phyloP scores from a whole-genome alignment of 1,140 invertebrate genomes.

The Macrobrachium rosenbergii region DNA sequence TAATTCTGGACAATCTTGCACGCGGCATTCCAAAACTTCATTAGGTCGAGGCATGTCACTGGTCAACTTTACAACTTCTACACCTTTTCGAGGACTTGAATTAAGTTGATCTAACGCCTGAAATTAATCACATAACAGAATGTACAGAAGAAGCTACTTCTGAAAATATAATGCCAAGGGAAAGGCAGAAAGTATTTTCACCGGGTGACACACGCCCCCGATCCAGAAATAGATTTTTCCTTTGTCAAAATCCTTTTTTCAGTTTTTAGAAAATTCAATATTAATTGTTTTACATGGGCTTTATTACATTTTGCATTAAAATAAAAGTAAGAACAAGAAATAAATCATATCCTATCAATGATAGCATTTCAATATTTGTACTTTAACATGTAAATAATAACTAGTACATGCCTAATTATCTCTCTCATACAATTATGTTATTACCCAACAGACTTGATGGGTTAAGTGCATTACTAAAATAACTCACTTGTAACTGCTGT shows the following conservation, averaged over 20 bases:
- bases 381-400: neutral
- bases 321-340: too few relatives aligned
- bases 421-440: neutral
- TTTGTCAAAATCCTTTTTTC: too few relatives aligned
- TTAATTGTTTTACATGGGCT: too few relatives aligned
- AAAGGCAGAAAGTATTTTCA: too few relatives aligned
- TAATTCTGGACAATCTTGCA: conserved; percentile 49
- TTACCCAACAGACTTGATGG: neutral
- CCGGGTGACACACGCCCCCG: too few relatives aligned
- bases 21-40: conserved; percentile 47
- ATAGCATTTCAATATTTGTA: too few relatives aligned
- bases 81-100: neutral
- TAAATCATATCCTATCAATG: too few relatives aligned
- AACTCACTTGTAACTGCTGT: conserved; percentile 36
- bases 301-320: too few relatives aligned
- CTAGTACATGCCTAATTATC: neutral
- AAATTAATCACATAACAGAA: neutral
- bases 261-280: too few relatives aligned
- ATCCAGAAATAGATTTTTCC: too few relatives aligned
- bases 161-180: too few relatives aligned
- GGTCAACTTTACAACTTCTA: neutral
- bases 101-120: neutral
- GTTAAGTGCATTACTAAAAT: neutral
- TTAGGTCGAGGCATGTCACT: conserved; percentile 2
- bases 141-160: too few relatives aligned